Evolutionary conservation across 2,888 invertebrate genomes (phyloP).

Genomic region (Ophioninae sp.): DNA sequence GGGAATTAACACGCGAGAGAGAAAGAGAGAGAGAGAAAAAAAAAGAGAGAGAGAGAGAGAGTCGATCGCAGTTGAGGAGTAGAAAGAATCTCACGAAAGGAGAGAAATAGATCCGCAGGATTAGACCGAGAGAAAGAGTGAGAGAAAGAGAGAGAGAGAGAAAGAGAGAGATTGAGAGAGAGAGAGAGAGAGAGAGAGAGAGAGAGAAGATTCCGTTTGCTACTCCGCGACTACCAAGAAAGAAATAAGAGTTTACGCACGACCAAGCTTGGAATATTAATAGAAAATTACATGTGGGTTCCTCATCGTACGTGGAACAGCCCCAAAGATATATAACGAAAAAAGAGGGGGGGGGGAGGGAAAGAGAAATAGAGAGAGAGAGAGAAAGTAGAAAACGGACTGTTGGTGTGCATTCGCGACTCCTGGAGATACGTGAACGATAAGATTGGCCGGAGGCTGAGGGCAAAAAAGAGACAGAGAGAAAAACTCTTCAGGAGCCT

Average conservation of each 20-base stretch:
- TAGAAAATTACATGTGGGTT: constrained; percentile 76
- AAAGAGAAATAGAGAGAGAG: constrained; percentile 35
- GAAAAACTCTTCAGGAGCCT: constrained; percentile 38
- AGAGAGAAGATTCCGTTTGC: constrained; percentile 49
- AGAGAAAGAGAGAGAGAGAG: constrained; percentile 38
- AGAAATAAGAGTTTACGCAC: constrained; percentile 69
- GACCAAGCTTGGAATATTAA: constrained; percentile 78
- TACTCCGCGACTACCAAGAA: constrained; percentile 47
- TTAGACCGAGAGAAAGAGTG: constrained; percentile 59
- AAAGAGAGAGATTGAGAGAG: not conserved
- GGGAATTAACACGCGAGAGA: too few species aligned
- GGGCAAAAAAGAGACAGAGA: constrained; percentile 32
- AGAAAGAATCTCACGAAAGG: too few species aligned
- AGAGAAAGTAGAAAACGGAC: constrained; percentile 43
- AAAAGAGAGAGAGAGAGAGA: too few species aligned
- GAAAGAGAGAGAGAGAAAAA: too few species aligned
- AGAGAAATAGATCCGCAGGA: too few species aligned
- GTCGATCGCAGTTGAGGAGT: too few species aligned
- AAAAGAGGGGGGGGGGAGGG: constrained; percentile 21
- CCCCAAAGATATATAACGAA: constrained; percentile 36
- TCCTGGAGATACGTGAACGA: constrained; percentile 74
- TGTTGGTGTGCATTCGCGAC: constrained; percentile 59
- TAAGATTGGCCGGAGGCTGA: constrained; percentile 64
- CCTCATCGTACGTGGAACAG: constrained; percentile 30
- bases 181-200: too few species aligned